Evolutionary conservation across 2,888 invertebrate species (phyloP).

Genomic region (Epirrita christyi): DNA sequence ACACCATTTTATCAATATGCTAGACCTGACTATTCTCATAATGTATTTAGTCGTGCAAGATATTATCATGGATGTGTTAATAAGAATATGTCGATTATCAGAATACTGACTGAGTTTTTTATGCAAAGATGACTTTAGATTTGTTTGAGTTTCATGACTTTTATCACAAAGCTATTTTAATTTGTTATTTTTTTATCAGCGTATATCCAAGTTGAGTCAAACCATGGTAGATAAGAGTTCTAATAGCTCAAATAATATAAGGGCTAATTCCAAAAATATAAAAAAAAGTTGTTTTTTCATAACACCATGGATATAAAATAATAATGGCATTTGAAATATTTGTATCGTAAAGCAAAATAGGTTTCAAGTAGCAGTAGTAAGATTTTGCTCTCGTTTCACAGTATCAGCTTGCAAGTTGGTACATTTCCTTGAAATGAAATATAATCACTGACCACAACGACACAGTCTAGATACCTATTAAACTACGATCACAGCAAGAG

Average conservation of each 20-base stretch:
- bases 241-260: no score
- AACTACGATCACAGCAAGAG: neutral
- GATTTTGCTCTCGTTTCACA: constrained; percentile 28
- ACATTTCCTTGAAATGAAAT: constrained; percentile 37
- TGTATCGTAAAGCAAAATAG: constrained; percentile 5
- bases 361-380: constrained; percentile 15
- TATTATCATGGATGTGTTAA: constrained; percentile 12
- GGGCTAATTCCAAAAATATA: no score
- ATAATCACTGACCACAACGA: constrained; percentile 36
- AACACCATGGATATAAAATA: no score
- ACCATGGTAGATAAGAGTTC: no score
- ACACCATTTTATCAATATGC: neutral
- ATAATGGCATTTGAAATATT: constrained; percentile 14
- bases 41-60: neutral
- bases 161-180: no score
- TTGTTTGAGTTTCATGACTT: no score
- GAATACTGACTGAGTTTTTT: neutral
- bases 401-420: constrained; percentile 19
- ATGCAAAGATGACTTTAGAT: no score
- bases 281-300: no score
- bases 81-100: neutral
- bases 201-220: no score
- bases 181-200: no score
- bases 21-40: neutral
- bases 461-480: constrained; percentile 5